Base-by-base conservation (phyloP, 2,888 invertebrate genomes). In the Aphidoletes aphidimyza region DNA sequence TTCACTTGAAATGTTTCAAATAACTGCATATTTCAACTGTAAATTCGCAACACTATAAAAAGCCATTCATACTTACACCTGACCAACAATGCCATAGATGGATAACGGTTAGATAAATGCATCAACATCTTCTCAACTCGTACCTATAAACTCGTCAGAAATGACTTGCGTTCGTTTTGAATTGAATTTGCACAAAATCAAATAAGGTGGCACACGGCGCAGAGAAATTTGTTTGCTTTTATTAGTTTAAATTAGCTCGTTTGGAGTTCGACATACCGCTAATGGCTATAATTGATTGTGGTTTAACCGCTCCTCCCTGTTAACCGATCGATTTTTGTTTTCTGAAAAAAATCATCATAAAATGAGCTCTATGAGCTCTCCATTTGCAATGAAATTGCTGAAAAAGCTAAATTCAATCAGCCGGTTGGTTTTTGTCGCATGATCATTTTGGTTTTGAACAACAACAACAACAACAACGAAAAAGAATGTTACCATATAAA, bases 221-320 rank as follows among this genome's bases (percentile, higher is more conserved):
- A 81, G 81, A 17, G 37, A 81, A 81, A 81, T 37, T 81, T 37
- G 37, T 37, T 81, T 37, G 36, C 17, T 22, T 19, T 37, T 37
- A 81, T 81, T 81, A 37, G 81, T 9, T 81, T 22, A 22, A 81
- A 81, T 81, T 81, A 37, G n/a, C 37, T 81, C 81, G 37, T 37
- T 81, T 37, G n/a, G 36, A 37, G 81, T 2, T 81, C 81, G 8
- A 37, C 37, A 81, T 37, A 22, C 81, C 81, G 37, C 6, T 81
- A 37, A 37, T 2, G 37, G 81, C 14, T 78, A 8, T 81, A 81
- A 81, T 81, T 37, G 81, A 81, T 81, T 81, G n/a, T 81, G 36
- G 36, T 37, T 37, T 81, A n/a, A 36, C 19, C 30, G 34, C 11
- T 69, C 14, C 1, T 19, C 11, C 2, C 47, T 47, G 6, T 8